Evolutionary conservation across 1,140 invertebrate genomes (phyloP).

Genomic region (Heliconius eleuchia): DNA sequence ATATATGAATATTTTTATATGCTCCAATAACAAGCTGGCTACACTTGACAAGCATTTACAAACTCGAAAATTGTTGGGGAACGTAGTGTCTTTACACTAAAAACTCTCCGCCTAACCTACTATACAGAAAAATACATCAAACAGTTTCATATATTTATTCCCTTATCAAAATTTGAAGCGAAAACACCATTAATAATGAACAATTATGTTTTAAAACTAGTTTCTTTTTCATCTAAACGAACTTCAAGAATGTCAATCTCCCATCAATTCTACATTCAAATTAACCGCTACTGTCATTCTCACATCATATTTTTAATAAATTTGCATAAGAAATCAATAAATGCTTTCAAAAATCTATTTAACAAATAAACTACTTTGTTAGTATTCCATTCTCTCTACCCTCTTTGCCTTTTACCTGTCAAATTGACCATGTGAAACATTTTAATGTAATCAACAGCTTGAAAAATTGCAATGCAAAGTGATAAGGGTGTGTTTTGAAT

Average conservation of each 20-base stretch:
- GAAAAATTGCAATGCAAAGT: not conserved
- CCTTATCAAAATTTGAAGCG: not conserved
- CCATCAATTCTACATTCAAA: not conserved
- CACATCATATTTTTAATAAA: not conserved
- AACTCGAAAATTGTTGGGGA: no score
- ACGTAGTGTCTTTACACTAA: no score
- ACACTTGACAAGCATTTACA: no score
- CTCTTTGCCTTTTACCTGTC: conserved; percentile 52
- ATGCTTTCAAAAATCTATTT: conserved; percentile 26
- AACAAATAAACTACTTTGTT: conserved; percentile 41
- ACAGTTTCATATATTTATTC: no score
- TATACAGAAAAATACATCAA: no score
- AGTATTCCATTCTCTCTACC: not conserved
- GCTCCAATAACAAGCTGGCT: no score
- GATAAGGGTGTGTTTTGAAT: not conserved
- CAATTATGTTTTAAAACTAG: not conserved
- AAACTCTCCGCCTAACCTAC: no score
- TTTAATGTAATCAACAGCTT: conserved; percentile 3
- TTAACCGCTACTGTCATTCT: conserved; percentile 2
- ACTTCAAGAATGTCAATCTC: not conserved
- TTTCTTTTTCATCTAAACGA: not conserved
- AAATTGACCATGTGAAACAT: conserved; percentile 70
- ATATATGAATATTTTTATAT: no score
- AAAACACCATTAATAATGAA: not conserved
- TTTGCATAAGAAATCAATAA: not conserved